phyloP scores from a whole-genome alignment of 2,888 invertebrate species.

The Ctena decussata region DNA sequence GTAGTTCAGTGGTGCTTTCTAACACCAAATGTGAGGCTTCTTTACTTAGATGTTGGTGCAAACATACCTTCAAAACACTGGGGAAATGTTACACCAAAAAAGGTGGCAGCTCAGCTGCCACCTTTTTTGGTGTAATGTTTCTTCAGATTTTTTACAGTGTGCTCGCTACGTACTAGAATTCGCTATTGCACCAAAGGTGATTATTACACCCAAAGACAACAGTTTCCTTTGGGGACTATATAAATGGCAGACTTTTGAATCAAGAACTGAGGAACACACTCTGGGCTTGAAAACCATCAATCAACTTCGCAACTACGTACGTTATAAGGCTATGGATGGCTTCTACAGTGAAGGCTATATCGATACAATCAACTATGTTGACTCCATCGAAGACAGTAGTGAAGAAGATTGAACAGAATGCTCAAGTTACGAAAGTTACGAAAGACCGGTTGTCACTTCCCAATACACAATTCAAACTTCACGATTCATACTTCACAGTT shows the following conservation, averaged over 20 bases:
- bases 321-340: slow-evolving; percentile 21
- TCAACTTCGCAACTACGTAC: slow-evolving; percentile 25
- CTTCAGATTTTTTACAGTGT: no score
- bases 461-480: no score
- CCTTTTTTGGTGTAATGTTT: no score
- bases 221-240: background rate
- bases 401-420: background rate
- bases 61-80: no score
- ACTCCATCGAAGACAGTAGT: slow-evolving; percentile 10
- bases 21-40: no score
- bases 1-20: no score
- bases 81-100: no score
- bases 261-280: background rate
- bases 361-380: slow-evolving; percentile 23
- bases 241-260: background rate
- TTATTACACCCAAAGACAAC: slow-evolving; percentile 11
- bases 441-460: no score
- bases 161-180: background rate
- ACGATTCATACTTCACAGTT: no score
- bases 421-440: no score
- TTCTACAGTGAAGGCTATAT: slow-evolving; percentile 24
- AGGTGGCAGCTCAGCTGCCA: no score
- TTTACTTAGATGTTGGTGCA: no score
- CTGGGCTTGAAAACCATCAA: background rate
- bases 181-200: slow-evolving; percentile 18